A percentile compares a stretch with the other conserved stretches of the same genome.
Evolutionary conservation across 2,113 vertebrate genomes (phyloP).

Genomic region (Prionailurus viverrinus): DNA sequence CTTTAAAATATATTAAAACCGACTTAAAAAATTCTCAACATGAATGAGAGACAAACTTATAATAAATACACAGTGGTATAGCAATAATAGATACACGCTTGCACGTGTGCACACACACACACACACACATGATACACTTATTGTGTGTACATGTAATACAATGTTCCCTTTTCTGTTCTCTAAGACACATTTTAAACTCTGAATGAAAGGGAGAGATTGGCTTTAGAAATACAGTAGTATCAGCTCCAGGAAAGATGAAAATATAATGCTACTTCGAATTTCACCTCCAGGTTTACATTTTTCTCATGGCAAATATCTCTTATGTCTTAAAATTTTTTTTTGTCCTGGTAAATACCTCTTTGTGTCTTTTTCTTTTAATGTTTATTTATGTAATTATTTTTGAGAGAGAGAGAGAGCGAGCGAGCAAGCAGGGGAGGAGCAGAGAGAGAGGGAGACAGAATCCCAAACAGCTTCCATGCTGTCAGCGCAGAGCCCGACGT

Average conservation of each 20-base stretch:
- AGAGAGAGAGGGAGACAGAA: no score
- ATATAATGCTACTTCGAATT: neutral
- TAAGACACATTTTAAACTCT: neutral
- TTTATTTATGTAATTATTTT: neutral
- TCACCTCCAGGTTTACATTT: neutral
- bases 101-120: neutral
- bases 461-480: no score
- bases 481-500: no score
- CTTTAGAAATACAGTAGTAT: neutral
- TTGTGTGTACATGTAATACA: fast-evolving
- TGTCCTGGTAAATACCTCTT: neutral
- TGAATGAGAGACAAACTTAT: neutral
- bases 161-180: neutral
- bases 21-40: neutral
- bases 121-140: neutral
- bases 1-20: neutral
- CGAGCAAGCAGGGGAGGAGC: no score
- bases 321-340: neutral
- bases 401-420: no score
- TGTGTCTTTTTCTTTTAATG: neutral
- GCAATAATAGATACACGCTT: neutral
- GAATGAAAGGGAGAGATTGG: neutral
- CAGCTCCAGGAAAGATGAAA: neutral
- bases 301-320: neutral
- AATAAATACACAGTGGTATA: neutral